Evolutionary conservation across 2,113 vertebrate species (phyloP), one percentile per base, ranked within the genome.

Genomic region (Gadus chalcogrammus): DNA sequence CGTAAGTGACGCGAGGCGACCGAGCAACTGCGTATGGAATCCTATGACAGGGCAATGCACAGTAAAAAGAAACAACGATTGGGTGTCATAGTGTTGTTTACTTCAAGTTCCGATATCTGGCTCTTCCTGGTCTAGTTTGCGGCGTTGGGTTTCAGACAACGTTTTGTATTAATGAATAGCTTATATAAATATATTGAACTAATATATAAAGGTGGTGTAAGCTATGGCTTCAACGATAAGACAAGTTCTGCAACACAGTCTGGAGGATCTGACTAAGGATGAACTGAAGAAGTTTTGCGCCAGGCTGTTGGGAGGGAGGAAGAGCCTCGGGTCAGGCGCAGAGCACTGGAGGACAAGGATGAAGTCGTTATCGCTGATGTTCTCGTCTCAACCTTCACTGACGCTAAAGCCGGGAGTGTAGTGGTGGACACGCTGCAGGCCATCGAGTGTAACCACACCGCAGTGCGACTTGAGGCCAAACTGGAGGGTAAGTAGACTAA

Each of bases 361-460:
- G 0, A 0, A 0, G 0, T 76, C 0, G 1, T 73, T 0, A 3
- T 90, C 22, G 18, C 73, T 0, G 70, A 86, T 4, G 24, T 15
- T 0, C 28, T 91, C 64, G 71, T 86, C 0, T 56, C 56, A 0
- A 67, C 0, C 0, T 87, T 81, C 13, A 81, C 82, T 0, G 65
- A 73, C 18, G 0, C 0, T 0, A 0, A 0, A 0, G 86, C 83
- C 1, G 1, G 22, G 1, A 0, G 0, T 0, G 74, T 88, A 8
- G n/a, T 63, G 0, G 0, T 55, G n/a, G 64, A 84, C 1, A 6
- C 81, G 0, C 22, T 88, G 24, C 2, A 0, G 1, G 0, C n/a
- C 0, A 82, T 85, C 0, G 15, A 0, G 0, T 82, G 74, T 58
- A 1, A 0, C 0, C 0, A 0, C 0, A 15, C 0, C 0, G 86